Conservation (phyloP, 2,113 vertebrate species). For the Sinosuthora webbiana region DNA sequence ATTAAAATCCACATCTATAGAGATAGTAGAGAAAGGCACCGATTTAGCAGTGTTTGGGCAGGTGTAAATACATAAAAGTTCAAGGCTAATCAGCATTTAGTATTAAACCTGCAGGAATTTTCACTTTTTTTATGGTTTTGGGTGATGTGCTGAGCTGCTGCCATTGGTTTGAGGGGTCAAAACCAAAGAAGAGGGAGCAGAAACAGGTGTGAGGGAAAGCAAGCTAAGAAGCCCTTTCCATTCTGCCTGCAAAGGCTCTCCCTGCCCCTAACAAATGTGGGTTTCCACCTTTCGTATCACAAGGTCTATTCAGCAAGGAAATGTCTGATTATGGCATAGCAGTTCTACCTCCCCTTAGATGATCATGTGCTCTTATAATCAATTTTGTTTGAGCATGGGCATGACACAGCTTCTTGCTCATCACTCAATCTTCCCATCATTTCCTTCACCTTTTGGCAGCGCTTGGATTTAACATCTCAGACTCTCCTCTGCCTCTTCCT, state of each 20-base stretch:
- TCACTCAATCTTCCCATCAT: not conserved
- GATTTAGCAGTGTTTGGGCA: not conserved
- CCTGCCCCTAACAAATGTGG: not conserved
- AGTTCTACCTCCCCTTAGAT: not conserved
- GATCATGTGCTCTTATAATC: not conserved
- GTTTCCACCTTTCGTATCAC: not conserved
- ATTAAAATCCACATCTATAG: not conserved
- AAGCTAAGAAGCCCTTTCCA: not conserved
- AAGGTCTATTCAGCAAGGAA: not conserved
- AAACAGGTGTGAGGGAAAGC: not conserved
- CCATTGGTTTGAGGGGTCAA: not conserved
- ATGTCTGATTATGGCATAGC: not conserved
- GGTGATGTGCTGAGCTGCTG: not conserved
- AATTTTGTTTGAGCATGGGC: not conserved
- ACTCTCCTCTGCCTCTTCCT: not conserved
- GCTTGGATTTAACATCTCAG: not conserved
- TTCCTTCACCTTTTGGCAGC: not conserved
- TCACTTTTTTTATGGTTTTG: not conserved
- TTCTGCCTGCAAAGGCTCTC: not conserved
- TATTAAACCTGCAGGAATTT: not conserved
- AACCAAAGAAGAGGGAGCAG: not conserved
- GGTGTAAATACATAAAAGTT: not conserved
- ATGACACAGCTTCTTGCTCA: not conserved
- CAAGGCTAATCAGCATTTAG: not conserved
- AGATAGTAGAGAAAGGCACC: not conserved